phyloP scores from a whole-genome alignment of 1,140 invertebrate species.

The Potamilus streckersoni region DNA sequence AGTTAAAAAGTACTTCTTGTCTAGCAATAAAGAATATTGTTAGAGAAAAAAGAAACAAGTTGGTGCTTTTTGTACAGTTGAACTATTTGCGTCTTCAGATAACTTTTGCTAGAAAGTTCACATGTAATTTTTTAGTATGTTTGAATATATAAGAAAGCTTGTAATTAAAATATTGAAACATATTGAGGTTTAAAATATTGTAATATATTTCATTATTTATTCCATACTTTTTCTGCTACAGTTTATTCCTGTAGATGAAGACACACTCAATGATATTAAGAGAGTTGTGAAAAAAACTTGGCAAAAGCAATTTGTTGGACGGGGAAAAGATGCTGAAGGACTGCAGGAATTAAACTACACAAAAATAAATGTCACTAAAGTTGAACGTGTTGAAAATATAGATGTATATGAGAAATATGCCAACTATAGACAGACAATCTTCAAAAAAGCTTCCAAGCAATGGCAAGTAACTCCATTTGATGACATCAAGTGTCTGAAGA shows the following conservation, averaged over 20 bases:
- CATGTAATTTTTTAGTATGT: too few relatives aligned
- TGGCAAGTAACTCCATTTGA: conserved; percentile 15
- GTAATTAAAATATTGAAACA: too few relatives aligned
- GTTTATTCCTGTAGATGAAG: conserved; percentile 21
- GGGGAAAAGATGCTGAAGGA: conserved; percentile 42
- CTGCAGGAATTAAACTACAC: conserved; percentile 30
- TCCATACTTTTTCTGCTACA: too few relatives aligned
- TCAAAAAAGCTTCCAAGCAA: conserved; percentile 28
- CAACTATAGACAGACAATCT: conserved; percentile 35
- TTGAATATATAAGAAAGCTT: too few relatives aligned
- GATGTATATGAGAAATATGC: conserved; percentile 45
- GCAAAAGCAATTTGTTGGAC: conserved; percentile 34
- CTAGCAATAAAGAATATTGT: too few relatives aligned
- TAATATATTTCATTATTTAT: too few relatives aligned
- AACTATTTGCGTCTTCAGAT: too few relatives aligned
- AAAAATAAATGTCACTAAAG: conserved; percentile 35
- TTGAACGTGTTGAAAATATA: conserved; percentile 51
- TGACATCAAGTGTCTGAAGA: conserved; percentile 17
- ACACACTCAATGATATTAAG: conserved; percentile 30
- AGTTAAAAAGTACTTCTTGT: too few relatives aligned
- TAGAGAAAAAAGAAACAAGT: too few relatives aligned
- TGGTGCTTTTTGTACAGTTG: too few relatives aligned
- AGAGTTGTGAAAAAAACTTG: conserved; percentile 41
- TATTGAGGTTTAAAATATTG: too few relatives aligned
- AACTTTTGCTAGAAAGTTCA: too few relatives aligned